A percentile compares a stretch with the other conserved stretches of the same genome.
These are phyloP conservation scores for Lynx canadensis DNA, from an alignment of 2,113 vertebrate genomes.

Conservation along the genomic window DNA sequence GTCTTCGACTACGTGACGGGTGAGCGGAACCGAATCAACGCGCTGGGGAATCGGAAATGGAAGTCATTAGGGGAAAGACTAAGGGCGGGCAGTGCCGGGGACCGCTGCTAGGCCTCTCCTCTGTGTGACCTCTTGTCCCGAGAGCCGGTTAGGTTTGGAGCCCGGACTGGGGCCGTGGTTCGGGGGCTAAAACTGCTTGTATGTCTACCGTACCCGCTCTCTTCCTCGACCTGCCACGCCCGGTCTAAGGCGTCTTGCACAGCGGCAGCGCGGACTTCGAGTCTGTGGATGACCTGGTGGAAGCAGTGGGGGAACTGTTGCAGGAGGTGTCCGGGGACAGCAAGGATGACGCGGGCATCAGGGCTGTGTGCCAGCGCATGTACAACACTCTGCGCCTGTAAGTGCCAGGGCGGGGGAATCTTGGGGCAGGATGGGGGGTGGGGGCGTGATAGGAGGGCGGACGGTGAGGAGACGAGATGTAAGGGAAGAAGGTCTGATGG, in stretches of 20 bases:
- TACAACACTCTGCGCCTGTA: slow-evolving; percentile 96
- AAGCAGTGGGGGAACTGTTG: slow-evolving; percentile 95
- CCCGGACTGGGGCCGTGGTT: background rate
- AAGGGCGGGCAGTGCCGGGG: background rate
- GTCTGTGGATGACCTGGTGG: slow-evolving; percentile 94
- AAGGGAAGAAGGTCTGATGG: background rate
- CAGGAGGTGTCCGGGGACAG: slow-evolving; percentile 93
- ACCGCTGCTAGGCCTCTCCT: slow-evolving; percentile 39
- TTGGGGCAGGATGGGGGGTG: too few relatives aligned
- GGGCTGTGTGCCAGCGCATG: slow-evolving; percentile 95
- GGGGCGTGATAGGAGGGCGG: background rate
- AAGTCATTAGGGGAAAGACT: background rate
- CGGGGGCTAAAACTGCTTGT: background rate
- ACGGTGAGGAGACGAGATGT: background rate
- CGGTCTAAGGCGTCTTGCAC: slow-evolving; percentile 92
- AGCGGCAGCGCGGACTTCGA: slow-evolving; percentile 94
- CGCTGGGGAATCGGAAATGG: background rate
- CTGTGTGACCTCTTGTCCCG: slow-evolving; percentile 59
- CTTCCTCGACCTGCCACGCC: background rate
- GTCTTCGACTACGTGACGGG: slow-evolving; percentile 96
- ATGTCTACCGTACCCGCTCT: background rate
- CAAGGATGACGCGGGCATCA: slow-evolving; percentile 94
- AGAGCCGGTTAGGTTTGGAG: slow-evolving; percentile 14
- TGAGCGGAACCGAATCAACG: slow-evolving; percentile 72
- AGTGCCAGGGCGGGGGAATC: slow-evolving; percentile 64